phyloP scores from a whole-genome alignment of 1,140 invertebrate species.

The Ditylenchus dipsaci region DNA sequence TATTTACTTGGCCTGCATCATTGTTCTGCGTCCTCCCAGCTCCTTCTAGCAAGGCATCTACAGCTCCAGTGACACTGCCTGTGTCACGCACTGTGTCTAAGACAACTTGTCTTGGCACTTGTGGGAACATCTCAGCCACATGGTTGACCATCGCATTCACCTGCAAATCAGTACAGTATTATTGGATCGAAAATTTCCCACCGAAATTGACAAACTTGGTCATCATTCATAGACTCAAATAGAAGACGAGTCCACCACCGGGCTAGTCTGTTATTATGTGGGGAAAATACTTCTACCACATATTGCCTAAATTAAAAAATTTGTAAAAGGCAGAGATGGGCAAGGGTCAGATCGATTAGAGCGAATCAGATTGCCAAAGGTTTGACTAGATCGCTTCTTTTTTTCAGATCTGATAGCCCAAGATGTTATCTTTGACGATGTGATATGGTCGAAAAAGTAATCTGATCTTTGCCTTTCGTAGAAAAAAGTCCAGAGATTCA shows the following conservation, averaged over 20 bases:
- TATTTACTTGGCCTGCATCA: neutral
- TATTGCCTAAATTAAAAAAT: neutral
- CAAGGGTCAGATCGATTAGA: too few species aligned
- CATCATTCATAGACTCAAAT: conserved; percentile 40
- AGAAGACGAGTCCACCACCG: conserved; percentile 32
- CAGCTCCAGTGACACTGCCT: conserved; percentile 14
- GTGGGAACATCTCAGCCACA: conserved; percentile 39
- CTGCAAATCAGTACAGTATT: conserved; percentile 20
- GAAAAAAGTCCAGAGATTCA: too few species aligned
- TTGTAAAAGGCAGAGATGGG: too few species aligned
- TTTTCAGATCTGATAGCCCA: too few species aligned
- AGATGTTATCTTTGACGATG: too few species aligned
- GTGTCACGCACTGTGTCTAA: neutral
- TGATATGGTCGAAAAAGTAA: too few species aligned
- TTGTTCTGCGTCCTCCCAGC: conserved; percentile 2
- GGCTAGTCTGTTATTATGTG: conserved; percentile 34
- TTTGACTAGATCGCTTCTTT: too few species aligned
- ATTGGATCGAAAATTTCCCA: neutral
- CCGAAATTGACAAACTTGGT: conserved; percentile 17
- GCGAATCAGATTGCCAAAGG: too few species aligned
- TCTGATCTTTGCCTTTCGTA: too few species aligned
- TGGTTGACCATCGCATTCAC: conserved; percentile 33
- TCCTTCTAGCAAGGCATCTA: conserved; percentile 24
- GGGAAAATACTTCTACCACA: conserved; percentile 28
- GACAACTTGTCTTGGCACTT: conserved; percentile 4